Evolutionary conservation across 1,140 invertebrate species (phyloP).

Genomic region (Hetaerina americana): DNA sequence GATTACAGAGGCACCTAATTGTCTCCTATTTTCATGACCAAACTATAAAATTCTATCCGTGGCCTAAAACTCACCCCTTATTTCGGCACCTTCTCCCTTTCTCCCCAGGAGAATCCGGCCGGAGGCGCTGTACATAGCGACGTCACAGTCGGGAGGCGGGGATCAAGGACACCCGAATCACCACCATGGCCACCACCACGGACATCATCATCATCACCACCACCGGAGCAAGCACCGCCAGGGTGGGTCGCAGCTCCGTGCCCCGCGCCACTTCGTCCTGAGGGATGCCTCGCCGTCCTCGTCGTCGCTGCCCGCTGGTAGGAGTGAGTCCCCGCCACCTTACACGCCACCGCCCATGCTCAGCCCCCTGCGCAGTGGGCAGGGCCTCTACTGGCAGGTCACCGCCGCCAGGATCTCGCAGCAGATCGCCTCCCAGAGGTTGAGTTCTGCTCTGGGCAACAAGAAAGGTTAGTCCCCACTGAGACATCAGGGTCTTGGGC

Average conservation of each 20-base stretch:
- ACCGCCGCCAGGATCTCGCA: not conserved
- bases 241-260: not conserved
- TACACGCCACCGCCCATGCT: conserved; percentile 89
- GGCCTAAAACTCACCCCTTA: no score
- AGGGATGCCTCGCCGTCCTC: not conserved
- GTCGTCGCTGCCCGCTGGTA: conserved; percentile 14
- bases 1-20: no score
- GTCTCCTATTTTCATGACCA: no score
- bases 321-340: conserved; percentile 23
- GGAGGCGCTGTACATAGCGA: conserved; percentile 42
- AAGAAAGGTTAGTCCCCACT: not conserved
- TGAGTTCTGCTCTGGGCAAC: not conserved
- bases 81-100: no score
- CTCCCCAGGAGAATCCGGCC: conserved; percentile 20
- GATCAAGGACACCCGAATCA: not conserved
- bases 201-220: not conserved
- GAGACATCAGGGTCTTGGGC: no score
- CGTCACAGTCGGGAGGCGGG: conserved; percentile 32
- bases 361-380: conserved; percentile 72
- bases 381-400: conserved; percentile 55
- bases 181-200: not conserved
- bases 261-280: not conserved
- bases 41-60: no score
- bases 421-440: not conserved
- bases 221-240: conserved; percentile 3